Evolutionary conservation across 2,113 vertebrate species (phyloP), one percentile per base, ranked within the genome.

Genomic region (Tachycineta bicolor): DNA sequence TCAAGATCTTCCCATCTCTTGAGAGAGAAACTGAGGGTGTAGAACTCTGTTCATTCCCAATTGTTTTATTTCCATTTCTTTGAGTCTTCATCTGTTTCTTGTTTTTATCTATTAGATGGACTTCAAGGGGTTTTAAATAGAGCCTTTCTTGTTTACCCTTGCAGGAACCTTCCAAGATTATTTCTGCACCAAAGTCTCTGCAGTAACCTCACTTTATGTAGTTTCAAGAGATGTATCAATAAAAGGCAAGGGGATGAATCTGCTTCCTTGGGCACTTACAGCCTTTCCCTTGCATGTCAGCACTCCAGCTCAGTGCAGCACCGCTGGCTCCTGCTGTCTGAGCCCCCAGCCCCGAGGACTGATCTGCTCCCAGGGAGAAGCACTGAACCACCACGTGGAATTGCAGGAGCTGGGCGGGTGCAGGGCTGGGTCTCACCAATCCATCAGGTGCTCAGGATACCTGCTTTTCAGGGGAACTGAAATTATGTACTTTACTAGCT

Each of bases 351-450:
- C 63, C 63, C 1, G 14, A 22, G 13, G 8, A 41, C 41, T 2
- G 2, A 25, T 26, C 39, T 4, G 1, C 44, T 74, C 14, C 50
- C 34, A 2, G 37, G 31, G 26, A 1, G 60, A 34, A 60, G 26
- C 18, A 23, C 70, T 33, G 10, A 33, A 7, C 21, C 14, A 3
- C 24, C 18, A 3, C 0, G 0, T 1, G 7, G 26, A 22, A 6
- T 3, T 56, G 39, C 29, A 22, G 58, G 53, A 46, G 56, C 44
- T 64, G 83, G 31, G 4, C 8, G 43, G 56, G 18, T 9, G 18
- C 28, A 13, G 1, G 10, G 34, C 34, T 50, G 29, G 2, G 20
- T 23, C 31, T 64, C 33, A 5, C 28, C 29, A n/a, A 3, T 37
- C 41, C 50, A 10, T 5, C 33, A 60, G 75, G 9, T 19, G 19